Percentiles rank a stretch among this genome's conserved stretches.
Evolutionary conservation across 35 echinoderm and acorn worm species (phyloP).

Genomic region (Stichopus chloronotus): DNA sequence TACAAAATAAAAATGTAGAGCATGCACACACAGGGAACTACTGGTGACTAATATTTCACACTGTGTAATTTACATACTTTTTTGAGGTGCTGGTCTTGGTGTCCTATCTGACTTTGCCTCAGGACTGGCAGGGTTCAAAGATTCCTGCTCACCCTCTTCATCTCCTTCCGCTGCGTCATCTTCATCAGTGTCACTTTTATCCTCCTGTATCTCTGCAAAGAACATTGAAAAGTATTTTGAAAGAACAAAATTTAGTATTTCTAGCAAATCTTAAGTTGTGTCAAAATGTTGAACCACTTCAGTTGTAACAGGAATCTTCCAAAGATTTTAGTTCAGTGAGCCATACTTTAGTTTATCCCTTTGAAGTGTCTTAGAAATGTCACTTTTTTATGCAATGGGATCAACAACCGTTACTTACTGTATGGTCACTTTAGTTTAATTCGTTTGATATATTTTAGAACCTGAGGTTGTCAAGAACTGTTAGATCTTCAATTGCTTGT

Average conservation of each 20-base stretch:
- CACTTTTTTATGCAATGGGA: background rate
- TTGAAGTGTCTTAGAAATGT: background rate
- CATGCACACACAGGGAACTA: background rate
- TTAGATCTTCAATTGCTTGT: background rate
- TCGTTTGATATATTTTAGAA: background rate
- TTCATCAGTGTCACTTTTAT: background rate
- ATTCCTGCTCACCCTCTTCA: background rate
- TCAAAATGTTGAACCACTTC: background rate
- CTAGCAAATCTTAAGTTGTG: background rate
- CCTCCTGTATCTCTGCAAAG: constrained; percentile 2
- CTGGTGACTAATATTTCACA: background rate
- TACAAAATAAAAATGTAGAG: no score
- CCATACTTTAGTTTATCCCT: background rate
- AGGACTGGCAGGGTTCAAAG: background rate
- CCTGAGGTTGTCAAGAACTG: background rate
- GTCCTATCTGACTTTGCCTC: background rate
- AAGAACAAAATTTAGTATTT: background rate
- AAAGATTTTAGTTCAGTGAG: background rate
- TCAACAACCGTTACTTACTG: background rate
- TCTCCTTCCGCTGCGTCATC: background rate
- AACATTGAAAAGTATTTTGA: background rate
- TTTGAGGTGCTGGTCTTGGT: background rate
- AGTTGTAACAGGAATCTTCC: background rate
- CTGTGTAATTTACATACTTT: background rate
- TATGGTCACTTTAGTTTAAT: background rate